Evolutionary conservation across 2,888 invertebrate genomes (phyloP).

Genomic region (Hanleya hanleyi): DNA sequence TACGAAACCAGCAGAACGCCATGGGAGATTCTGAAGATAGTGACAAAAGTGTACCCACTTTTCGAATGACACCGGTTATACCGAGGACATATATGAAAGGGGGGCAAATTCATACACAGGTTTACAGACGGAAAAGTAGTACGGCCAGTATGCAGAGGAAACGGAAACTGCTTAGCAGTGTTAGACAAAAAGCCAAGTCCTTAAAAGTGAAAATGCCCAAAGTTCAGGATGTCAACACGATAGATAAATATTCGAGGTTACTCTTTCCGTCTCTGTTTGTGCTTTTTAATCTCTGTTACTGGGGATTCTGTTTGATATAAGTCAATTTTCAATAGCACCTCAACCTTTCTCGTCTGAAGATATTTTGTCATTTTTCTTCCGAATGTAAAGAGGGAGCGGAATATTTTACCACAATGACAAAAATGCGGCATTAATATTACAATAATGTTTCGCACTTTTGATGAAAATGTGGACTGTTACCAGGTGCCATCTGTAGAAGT

Average conservation of each 20-base stretch:
- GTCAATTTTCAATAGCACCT: too few species aligned
- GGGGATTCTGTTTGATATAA: conserved; percentile 81
- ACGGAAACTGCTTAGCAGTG: conserved; percentile 54
- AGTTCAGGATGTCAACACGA: conserved; percentile 95
- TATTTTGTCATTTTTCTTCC: too few species aligned
- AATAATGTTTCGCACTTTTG: too few species aligned
- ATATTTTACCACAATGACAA: too few species aligned
- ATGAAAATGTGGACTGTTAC: too few species aligned
- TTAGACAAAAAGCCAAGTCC: conserved; percentile 63
- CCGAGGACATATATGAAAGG: conserved; percentile 45
- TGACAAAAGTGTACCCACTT: conserved; percentile 41
- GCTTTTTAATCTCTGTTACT: conserved; percentile 95
- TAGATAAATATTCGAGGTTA: conserved; percentile 97
- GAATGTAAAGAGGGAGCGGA: too few species aligned
- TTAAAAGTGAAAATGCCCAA: conserved; percentile 65
- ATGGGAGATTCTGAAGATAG: conserved; percentile 56
- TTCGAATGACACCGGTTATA: conserved; percentile 57
- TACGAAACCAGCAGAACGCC: conserved; percentile 75
- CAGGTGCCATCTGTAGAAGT: too few species aligned
- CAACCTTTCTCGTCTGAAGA: too few species aligned
- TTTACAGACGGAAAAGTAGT: conserved; percentile 54
- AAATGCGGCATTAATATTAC: too few species aligned
- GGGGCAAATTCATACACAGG: conserved; percentile 55
- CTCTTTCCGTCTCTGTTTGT: conserved; percentile 97
- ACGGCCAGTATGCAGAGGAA: conserved; percentile 43